phyloP scores from a whole-genome alignment of 2,113 vertebrate species.

The Notiomystis cincta region DNA sequence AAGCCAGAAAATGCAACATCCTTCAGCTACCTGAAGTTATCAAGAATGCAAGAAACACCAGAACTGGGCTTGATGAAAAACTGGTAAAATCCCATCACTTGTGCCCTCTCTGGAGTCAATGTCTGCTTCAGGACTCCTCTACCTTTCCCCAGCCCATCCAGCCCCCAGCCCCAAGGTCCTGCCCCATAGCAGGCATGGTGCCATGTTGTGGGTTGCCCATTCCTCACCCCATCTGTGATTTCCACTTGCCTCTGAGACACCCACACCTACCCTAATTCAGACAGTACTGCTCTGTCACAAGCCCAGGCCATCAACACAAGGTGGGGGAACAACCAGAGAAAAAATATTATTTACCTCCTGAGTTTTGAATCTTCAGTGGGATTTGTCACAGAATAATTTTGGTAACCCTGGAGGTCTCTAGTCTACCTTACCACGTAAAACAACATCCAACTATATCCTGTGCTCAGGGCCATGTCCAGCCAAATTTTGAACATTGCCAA shows the following conservation, averaged over 20 bases:
- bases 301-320: not conserved
- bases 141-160: not conserved
- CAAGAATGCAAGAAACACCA: not conserved
- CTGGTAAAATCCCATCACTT: not conserved
- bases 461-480: not conserved
- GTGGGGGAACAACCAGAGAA: not conserved
- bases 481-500: not conserved
- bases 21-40: not conserved
- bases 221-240: not conserved
- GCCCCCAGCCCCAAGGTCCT: not conserved
- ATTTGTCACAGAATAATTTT: not conserved
- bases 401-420: not conserved
- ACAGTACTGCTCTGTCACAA: not conserved
- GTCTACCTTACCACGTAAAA: not conserved
- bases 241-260: not conserved
- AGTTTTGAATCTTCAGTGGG: not conserved
- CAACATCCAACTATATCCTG: not conserved
- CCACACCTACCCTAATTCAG: not conserved
- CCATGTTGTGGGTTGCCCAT: accelerated
- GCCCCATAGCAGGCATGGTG: accelerated
- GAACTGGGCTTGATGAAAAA: not conserved
- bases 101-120: not conserved
- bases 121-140: not conserved
- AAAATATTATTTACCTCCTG: not conserved
- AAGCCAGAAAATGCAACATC: not conserved